Evolutionary conservation across 2,113 vertebrate species (phyloP).

Genomic region (Rhombomys opimus): DNA sequence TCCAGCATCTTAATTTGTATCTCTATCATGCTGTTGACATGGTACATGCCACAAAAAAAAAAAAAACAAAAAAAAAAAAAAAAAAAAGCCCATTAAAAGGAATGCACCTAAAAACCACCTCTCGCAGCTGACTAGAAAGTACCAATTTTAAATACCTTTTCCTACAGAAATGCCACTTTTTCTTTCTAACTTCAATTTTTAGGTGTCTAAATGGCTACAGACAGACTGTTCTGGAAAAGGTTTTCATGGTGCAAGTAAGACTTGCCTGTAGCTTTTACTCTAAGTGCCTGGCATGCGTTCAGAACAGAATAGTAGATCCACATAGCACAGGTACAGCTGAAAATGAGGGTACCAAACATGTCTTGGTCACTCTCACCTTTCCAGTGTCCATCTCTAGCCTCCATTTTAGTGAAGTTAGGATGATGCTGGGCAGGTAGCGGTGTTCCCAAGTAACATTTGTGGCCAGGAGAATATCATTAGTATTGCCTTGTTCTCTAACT

Average conservation of each 20-base stretch:
- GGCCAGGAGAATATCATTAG: neutral
- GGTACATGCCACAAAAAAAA: neutral
- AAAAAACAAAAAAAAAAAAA: neutral
- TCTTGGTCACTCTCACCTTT: neutral
- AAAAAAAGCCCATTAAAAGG: neutral
- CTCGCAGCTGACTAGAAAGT: neutral
- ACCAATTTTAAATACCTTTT: neutral
- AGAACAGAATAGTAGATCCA: neutral
- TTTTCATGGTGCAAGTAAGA: neutral
- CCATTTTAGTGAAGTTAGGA: neutral
- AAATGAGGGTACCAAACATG: neutral
- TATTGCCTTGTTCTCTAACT: neutral
- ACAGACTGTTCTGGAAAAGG: neutral
- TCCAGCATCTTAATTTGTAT: slow-evolving; percentile 27
- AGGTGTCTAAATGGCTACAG: neutral
- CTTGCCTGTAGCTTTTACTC: neutral
- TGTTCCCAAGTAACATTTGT: neutral
- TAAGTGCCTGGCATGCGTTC: neutral
- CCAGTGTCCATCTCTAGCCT: neutral
- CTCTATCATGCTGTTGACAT: neutral
- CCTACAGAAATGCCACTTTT: neutral
- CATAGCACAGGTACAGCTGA: neutral
- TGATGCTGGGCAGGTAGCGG: neutral
- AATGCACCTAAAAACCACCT: neutral
- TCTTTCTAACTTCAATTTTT: neutral